Evolutionary conservation across 2,888 invertebrate genomes (phyloP).

Genomic region (Yponomeuta plumbellus): DNA sequence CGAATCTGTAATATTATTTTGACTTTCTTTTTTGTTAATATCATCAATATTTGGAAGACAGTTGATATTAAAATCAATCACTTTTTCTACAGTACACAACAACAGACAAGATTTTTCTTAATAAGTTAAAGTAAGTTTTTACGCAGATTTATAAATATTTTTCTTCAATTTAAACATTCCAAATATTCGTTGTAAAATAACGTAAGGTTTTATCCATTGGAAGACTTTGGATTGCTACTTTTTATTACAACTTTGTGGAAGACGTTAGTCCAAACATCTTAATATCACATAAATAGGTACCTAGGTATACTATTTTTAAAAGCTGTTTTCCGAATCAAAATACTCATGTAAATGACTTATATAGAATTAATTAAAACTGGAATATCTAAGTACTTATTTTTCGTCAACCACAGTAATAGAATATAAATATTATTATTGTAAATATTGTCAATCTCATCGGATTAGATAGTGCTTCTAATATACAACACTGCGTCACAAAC

Average conservation of each 20-base stretch:
- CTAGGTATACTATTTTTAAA: too few species aligned
- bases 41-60: constrained; percentile 4
- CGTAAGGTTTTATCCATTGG: background rate
- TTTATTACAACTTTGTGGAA: background rate
- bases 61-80: background rate
- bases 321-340: background rate
- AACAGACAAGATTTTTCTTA: background rate
- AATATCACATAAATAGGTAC: too few species aligned
- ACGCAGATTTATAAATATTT: background rate
- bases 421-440: constrained; percentile 16
- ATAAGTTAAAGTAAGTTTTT: background rate
- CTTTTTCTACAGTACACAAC: background rate
- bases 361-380: too few species aligned
- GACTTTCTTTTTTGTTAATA: background rate
- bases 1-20: background rate
- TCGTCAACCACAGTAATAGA: constrained; percentile 2
- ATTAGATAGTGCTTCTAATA: constrained; percentile 29
- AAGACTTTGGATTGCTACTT: background rate
- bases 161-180: background rate
- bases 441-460: constrained; percentile 38
- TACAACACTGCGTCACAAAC: constrained; percentile 11
- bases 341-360: too few species aligned
- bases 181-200: background rate
- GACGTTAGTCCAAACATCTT: background rate
- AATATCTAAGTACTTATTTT: background rate